Conservation (phyloP, 2,888 invertebrate genomes). For the Zaprionus lineosus region DNA sequence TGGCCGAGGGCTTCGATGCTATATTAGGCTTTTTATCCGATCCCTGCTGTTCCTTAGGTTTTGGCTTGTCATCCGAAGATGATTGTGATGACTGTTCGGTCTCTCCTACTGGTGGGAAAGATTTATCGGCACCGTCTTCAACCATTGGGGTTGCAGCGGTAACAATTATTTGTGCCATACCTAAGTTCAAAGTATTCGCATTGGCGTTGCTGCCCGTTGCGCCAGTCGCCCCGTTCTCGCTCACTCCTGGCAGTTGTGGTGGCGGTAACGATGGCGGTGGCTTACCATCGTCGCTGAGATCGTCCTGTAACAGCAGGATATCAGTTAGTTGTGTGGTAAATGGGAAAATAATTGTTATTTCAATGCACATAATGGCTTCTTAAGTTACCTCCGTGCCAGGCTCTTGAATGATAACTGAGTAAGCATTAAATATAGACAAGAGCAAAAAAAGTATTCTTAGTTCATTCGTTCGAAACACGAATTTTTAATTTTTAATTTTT, state of each 20-base stretch:
- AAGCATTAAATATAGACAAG: constrained; percentile 68
- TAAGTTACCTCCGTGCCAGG: constrained; percentile 80
- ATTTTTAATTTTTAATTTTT: neutral
- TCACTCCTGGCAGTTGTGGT: constrained; percentile 55
- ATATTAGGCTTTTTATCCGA: constrained; percentile 64
- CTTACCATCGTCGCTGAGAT: constrained; percentile 78
- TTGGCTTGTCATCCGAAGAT: constrained; percentile 19
- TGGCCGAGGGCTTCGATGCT: constrained; percentile 54
- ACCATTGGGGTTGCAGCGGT: constrained; percentile 96
- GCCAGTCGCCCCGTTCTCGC: constrained; percentile 34
- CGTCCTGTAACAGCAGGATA: constrained; percentile 76
- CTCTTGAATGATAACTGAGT: constrained; percentile 81
- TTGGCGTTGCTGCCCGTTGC: constrained; percentile 41
- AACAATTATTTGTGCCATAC: constrained; percentile 95
- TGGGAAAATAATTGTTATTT: no score
- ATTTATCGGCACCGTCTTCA: constrained; percentile 90
- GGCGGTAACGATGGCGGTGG: constrained; percentile 77
- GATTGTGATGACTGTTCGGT: constrained; percentile 59
- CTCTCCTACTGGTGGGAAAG: constrained; percentile 87
- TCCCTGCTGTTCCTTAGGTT: constrained; percentile 18
- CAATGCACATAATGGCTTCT: neutral
- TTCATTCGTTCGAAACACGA: constrained; percentile 21
- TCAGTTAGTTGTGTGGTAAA: no score
- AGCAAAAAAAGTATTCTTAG: constrained; percentile 47
- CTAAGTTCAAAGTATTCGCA: constrained; percentile 87